Percentiles rank a stretch among this genome's conserved stretches.
These are phyloP conservation scores for Piprites chloris DNA, from an alignment of 2,113 vertebrate species.

Conservation along the genomic window DNA sequence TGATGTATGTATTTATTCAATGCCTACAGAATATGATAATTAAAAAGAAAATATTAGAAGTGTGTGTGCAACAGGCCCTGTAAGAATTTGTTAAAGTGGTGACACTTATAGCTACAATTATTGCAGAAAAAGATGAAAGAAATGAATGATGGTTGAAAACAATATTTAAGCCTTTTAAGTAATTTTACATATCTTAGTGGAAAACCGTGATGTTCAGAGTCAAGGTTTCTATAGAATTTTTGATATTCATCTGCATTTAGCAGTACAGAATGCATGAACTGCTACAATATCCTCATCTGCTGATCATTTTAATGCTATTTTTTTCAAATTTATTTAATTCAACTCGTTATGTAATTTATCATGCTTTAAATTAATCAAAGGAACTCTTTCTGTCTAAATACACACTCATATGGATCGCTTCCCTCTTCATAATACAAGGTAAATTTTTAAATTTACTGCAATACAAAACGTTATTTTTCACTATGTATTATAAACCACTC, in stretches of 20 bases:
- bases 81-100: neutral
- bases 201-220: neutral
- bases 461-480: slow-evolving; percentile 3
- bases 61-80: neutral
- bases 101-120: neutral
- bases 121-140: neutral
- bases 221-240: neutral
- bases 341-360: neutral
- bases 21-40: neutral
- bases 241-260: neutral
- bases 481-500: slow-evolving; percentile 12
- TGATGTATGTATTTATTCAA: neutral
- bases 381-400: neutral
- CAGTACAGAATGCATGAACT: neutral
- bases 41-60: neutral
- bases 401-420: neutral
- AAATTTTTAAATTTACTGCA: neutral
- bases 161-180: neutral
- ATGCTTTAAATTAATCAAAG: neutral
- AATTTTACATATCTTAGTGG: neutral
- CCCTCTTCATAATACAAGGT: neutral
- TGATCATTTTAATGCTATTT: neutral
- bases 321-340: neutral
- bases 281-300: neutral
- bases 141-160: neutral